These are phyloP conservation scores for Netelia virgata DNA, from an alignment of 2,888 invertebrate species.

Conservation along the genomic window DNA sequence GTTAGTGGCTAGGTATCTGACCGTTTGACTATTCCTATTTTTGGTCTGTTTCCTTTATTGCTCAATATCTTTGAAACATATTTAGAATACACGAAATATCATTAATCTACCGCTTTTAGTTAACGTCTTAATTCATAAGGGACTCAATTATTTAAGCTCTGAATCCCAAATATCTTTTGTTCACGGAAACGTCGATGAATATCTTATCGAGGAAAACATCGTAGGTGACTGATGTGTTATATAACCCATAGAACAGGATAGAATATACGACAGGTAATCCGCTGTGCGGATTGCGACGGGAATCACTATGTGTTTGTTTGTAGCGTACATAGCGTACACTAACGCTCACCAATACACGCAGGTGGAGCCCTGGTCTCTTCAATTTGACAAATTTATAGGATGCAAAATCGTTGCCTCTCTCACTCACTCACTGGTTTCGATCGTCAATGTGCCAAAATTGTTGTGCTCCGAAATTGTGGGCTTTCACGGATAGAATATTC, in stretches of 20 bases:
- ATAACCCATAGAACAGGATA: conserved; percentile 3
- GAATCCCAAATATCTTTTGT: neutral
- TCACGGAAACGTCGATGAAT: conserved; percentile 42
- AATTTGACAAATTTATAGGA: conserved; percentile 59
- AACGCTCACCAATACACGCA: conserved; percentile 17
- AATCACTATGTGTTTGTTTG: conserved; percentile 43
- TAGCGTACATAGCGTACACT: conserved; percentile 30
- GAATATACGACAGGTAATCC: conserved; percentile 26
- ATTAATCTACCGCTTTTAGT: neutral
- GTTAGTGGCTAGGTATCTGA: too few relatives aligned
- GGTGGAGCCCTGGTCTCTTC: conserved; percentile 32
- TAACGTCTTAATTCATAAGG: neutral
- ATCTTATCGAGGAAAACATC: conserved; percentile 51
- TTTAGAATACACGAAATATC: neutral
- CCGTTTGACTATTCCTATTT: too few relatives aligned
- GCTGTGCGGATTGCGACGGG: conserved; percentile 23
- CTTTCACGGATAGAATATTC: conserved; percentile 45
- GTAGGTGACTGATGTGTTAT: conserved; percentile 45
- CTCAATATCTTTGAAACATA: neutral
- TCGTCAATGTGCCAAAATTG: conserved; percentile 47
- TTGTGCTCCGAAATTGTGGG: conserved; percentile 39
- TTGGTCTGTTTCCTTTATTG: neutral
- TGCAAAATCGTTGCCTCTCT: conserved; percentile 45
- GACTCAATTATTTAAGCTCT: conserved; percentile 39
- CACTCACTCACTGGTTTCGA: conserved; percentile 57